Conservation (phyloP, 2,888 invertebrate species). For the Dynastes tityus region DNA sequence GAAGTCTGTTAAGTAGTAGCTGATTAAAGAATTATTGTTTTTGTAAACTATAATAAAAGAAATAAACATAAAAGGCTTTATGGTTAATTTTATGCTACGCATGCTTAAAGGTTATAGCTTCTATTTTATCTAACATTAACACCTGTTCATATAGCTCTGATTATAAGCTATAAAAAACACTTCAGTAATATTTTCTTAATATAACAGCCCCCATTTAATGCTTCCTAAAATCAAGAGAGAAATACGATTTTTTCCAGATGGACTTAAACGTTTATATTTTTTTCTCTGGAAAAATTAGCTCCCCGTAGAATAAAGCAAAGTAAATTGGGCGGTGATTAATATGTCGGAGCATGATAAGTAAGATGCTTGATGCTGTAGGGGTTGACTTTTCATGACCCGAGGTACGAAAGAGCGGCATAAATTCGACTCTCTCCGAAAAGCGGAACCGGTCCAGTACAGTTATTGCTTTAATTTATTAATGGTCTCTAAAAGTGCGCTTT, state of each 20-base stretch:
- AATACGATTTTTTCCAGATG: constrained; percentile 18
- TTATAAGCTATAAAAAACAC: not conserved
- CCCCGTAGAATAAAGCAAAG: constrained; percentile 21
- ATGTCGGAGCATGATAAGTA: constrained; percentile 41
- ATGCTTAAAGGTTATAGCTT: not conserved
- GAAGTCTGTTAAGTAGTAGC: no score
- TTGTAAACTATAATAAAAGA: no score
- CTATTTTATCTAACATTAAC: not conserved
- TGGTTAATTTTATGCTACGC: not conserved
- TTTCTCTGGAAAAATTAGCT: constrained; percentile 8
- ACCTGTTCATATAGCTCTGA: no score
- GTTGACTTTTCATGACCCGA: constrained; percentile 8
- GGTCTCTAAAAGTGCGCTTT: constrained; percentile 70
- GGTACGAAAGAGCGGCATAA: constrained; percentile 22
- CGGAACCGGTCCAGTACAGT: constrained; percentile 43
- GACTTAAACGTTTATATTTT: not conserved
- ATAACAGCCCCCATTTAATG: not conserved
- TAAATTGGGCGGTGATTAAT: constrained; percentile 40
- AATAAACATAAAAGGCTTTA: no score
- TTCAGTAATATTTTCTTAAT: not conserved
- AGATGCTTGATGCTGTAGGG: constrained; percentile 29
- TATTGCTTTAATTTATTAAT: constrained; percentile 72
- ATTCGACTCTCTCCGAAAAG: constrained; percentile 24
- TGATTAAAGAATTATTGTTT: no score
- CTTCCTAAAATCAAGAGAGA: not conserved